These are phyloP conservation scores for Rallus limicola DNA, from an alignment of 2,113 vertebrate genomes.

Conservation along the genomic window DNA sequence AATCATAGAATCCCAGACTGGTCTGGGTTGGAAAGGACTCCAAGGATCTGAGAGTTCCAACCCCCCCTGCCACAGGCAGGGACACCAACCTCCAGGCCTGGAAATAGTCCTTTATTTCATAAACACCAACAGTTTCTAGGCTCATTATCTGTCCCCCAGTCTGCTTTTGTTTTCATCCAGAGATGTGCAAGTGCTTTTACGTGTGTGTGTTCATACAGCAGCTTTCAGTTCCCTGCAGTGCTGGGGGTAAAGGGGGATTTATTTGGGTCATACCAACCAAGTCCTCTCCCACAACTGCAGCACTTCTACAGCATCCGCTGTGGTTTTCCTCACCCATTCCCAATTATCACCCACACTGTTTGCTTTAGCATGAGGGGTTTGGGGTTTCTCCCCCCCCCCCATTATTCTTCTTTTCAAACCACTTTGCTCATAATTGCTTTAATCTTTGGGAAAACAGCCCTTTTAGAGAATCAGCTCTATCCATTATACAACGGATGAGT, in stretches of 20 bases:
- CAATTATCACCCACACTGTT: neutral
- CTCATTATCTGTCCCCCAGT: neutral
- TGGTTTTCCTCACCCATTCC: neutral
- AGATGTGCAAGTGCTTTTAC: neutral
- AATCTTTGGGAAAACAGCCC: slow-evolving; percentile 62
- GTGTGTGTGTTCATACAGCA: accelerated
- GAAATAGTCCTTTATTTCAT: neutral
- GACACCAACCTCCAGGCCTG: too few relatives aligned
- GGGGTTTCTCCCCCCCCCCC: neutral
- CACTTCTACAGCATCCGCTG: neutral
- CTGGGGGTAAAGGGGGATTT: neutral
- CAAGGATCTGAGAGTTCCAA: too few relatives aligned
- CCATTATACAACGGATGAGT: slow-evolving; percentile 57
- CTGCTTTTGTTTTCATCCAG: neutral
- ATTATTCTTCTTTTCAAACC: neutral
- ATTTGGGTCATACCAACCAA: neutral
- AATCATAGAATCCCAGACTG: too few relatives aligned
- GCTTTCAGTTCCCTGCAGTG: neutral
- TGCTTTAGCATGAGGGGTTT: neutral
- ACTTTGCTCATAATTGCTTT: slow-evolving; percentile 57
- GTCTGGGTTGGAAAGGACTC: too few relatives aligned
- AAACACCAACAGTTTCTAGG: neutral
- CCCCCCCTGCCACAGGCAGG: too few relatives aligned
- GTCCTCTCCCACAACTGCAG: neutral
- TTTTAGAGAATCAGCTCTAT: slow-evolving; percentile 45